Conservation (phyloP, 1,140 invertebrate species). For the Ips nitidus region DNA sequence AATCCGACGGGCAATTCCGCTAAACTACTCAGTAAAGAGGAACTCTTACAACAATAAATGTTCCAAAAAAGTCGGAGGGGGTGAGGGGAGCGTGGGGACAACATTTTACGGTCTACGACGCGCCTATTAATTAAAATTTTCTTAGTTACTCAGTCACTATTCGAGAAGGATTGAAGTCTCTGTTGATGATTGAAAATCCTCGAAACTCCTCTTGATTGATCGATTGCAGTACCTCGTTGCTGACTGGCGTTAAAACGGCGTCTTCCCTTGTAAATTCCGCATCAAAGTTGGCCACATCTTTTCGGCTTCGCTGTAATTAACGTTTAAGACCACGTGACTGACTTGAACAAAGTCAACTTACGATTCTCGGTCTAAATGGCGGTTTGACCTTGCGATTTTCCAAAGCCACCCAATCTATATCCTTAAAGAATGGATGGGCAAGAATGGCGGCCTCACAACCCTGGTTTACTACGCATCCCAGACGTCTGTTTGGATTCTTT, state of each 20-base stretch:
- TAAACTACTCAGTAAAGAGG: slow-evolving; percentile 9
- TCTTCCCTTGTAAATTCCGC: slow-evolving; percentile 99
- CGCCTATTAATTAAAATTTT: neutral
- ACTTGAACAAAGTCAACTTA: slow-evolving; percentile 61
- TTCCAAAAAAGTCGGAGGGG: neutral
- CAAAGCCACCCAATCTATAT: slow-evolving; percentile 95
- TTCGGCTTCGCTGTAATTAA: slow-evolving; percentile 87
- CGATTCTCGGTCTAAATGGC: slow-evolving; percentile 97
- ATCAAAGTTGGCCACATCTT: slow-evolving; percentile 98
- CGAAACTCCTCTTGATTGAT: slow-evolving; percentile 98
- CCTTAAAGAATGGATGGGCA: slow-evolving; percentile 92
- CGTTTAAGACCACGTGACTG: neutral
- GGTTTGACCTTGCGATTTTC: slow-evolving; percentile 89
- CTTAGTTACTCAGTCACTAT: slow-evolving; percentile 53
- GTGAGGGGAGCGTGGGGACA: neutral
- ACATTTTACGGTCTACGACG: neutral
- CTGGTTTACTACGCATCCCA: slow-evolving; percentile 82
- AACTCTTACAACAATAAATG: slow-evolving; percentile 9
- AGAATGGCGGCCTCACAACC: slow-evolving; percentile 85
- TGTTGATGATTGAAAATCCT: slow-evolving; percentile 96
- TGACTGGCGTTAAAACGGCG: slow-evolving; percentile 91
- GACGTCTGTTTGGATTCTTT: slow-evolving; percentile 91
- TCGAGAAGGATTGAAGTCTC: slow-evolving; percentile 80
- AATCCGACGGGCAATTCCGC: neutral
- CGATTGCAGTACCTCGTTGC: slow-evolving; percentile 83